Conservation (phyloP, 30 jellyfish, hydroid and myxozoan species). For the Pseudorhiza aurosa region DNA sequence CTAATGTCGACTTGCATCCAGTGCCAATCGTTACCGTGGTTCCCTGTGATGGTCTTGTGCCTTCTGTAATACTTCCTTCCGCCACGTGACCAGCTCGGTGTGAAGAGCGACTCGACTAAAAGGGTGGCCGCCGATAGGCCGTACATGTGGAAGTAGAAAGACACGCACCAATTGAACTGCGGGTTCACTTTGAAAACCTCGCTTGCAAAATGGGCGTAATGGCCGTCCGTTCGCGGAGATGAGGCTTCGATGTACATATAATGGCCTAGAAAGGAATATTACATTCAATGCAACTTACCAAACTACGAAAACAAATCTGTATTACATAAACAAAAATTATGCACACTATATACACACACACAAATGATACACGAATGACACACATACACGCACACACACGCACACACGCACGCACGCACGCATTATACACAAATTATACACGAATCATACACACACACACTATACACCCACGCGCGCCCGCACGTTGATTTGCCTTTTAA, state of each 20-base stretch:
- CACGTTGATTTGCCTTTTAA: too few species aligned
- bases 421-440: too few species aligned
- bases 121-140: conserved; percentile 80
- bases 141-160: conserved; percentile 93
- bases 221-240: conserved; percentile 83
- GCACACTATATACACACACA: too few species aligned
- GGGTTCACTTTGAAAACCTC: conserved; percentile 93
- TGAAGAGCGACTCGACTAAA: conserved; percentile 73
- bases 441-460: too few species aligned
- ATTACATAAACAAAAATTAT: too few species aligned
- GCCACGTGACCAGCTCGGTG: conserved; percentile 61
- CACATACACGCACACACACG: too few species aligned
- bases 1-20: conserved; percentile 81
- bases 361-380: too few species aligned
- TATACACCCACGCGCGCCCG: too few species aligned
- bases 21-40: conserved; percentile 81
- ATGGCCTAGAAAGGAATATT: conserved; percentile 84
- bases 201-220: conserved; percentile 78
- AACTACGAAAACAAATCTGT: too few species aligned
- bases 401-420: too few species aligned
- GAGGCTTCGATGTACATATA: conserved; percentile 95
- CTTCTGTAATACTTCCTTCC: conserved; percentile 68
- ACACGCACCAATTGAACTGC: conserved; percentile 90
- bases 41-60: conserved; percentile 65
- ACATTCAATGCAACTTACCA: background rate